These are phyloP conservation scores for Lordiphosa clarofinis DNA, from an alignment of 1,140 invertebrate genomes.

Conservation along the genomic window DNA sequence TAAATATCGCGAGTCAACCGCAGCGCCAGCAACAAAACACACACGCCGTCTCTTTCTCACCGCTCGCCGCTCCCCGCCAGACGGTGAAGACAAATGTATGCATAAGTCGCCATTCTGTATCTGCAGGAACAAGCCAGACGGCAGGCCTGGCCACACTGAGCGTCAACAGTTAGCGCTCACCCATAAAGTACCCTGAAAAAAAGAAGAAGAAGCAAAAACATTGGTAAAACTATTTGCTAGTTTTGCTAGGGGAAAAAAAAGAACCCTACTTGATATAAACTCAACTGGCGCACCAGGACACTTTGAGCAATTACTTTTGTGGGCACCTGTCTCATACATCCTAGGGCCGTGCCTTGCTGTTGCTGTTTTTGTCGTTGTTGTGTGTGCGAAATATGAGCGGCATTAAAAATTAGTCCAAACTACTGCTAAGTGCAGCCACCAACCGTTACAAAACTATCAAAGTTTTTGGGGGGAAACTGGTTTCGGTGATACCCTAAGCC, in stretches of 20 bases:
- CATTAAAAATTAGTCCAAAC: constrained; percentile 74
- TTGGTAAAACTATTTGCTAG: constrained; percentile 15
- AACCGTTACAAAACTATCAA: constrained; percentile 34
- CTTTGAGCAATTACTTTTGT: constrained; percentile 60
- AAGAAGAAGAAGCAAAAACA: not conserved
- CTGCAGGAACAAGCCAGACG: constrained; percentile 28
- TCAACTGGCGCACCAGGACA: constrained; percentile 18
- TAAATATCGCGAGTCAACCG: constrained; percentile 75
- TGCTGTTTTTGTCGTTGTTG: constrained; percentile 1
- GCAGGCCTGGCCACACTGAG: constrained; percentile 24
- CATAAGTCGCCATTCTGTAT: constrained; percentile 56
- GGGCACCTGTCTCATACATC: constrained; percentile 42
- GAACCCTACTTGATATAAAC: constrained; percentile 28
- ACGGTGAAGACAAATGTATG: constrained; percentile 51
- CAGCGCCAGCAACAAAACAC: constrained; percentile 54
- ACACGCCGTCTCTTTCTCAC: constrained; percentile 21
- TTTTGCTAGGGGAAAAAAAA: constrained; percentile 22
- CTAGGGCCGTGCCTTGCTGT: constrained; percentile 8
- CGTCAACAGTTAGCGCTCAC: constrained; percentile 6
- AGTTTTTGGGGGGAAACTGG: constrained; percentile 17
- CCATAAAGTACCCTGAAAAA: not conserved
- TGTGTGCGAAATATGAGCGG: constrained; percentile 50
- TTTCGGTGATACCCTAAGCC: not conserved
- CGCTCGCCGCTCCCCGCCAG: not conserved
- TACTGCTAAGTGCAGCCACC: constrained; percentile 67